These are phyloP conservation scores for Zaprionus capensis DNA, from an alignment of 1,140 invertebrate species.

Conservation along the genomic window DNA sequence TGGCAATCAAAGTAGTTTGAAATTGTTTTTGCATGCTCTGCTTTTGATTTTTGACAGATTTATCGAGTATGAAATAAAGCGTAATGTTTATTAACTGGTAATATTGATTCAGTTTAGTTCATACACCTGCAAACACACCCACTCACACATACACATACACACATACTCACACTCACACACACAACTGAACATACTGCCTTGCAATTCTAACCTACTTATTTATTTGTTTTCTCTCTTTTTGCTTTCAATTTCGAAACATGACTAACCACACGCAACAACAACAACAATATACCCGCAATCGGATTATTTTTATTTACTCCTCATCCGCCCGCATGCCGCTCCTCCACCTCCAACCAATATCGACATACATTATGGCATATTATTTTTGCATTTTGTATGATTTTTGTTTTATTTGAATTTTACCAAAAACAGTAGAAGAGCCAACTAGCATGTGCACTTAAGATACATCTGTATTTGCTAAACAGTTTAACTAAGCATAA, in stretches of 20 bases:
- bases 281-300: slow-evolving; percentile 30
- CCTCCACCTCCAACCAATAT: neutral
- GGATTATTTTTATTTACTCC: slow-evolving; percentile 33
- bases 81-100: neutral
- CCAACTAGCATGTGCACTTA: slow-evolving; percentile 66
- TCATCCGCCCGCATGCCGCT: neutral
- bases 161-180: slow-evolving; percentile 19
- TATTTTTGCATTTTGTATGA: slow-evolving; percentile 1
- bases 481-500: slow-evolving; percentile 11
- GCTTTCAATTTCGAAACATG: slow-evolving; percentile 21
- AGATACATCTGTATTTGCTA: slow-evolving; percentile 34
- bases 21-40: neutral
- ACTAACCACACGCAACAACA: slow-evolving; percentile 34
- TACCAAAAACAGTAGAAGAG: slow-evolving; percentile 57
- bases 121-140: slow-evolving; percentile 1
- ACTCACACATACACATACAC: slow-evolving; percentile 7
- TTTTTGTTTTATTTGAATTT: neutral
- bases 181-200: slow-evolving; percentile 19
- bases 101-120: slow-evolving; percentile 12
- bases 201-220: slow-evolving; percentile 42
- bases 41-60: neutral
- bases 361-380: slow-evolving; percentile 3
- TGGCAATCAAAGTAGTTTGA: slow-evolving; percentile 14
- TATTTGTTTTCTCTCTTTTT: slow-evolving; percentile 37
- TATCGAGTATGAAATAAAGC: neutral